Base-by-base conservation (phyloP, 2,797 vertebrate genomes). In the Lepidocolaptes lacrymiger region DNA sequence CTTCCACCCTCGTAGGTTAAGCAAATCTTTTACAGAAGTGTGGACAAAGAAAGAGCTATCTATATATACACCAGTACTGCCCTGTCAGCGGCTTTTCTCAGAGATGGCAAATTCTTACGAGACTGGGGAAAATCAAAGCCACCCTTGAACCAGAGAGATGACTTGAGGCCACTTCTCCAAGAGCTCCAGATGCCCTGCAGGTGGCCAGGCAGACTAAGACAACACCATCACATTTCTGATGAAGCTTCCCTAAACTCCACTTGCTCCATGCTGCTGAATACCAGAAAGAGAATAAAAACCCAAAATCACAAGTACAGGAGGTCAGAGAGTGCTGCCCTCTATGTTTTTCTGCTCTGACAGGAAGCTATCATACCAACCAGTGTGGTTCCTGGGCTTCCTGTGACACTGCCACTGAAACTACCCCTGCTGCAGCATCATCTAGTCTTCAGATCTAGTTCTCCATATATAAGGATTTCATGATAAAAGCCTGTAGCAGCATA, bases 271-370 rank as follows among this genome's bases (percentile, higher is more conserved):
- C 34, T 54, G 21, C 28, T 58, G 74, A 54, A 54, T 24, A 39
- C 20, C 48, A 59, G 6, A 7, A 9, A 24, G 13, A 69, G 32
- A 41, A 71, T 4, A 11, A 56, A 75, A 72, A 8, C 20, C 27
- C 30, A 4, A 71, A 51, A 37, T 7, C 0, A 7, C 1, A 48
- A 54, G 49, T 52, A 30, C 17, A 68, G 44, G 17, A 76, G 24
- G 51, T 44, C 37, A 67, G 34, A 28, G 21, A 12, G 36, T 12
- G 32, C 61, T 73, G 74, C 32, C 20, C 52, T 58, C 34, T 52
- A 8, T 0, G 0, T 66, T 15, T 16, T 64, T 54, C 63, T 83
- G 72, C 68, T 88, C 66, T 3, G 1, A 54, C 1, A 2, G 32
- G 26, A 89, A 89, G 41, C 10, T 13, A 32, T 23, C 39, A 52